Evolutionary conservation across 30 jellyfish, hydroid and myxozoan species (phyloP).

Genomic region (Nemopilema nomurai): DNA sequence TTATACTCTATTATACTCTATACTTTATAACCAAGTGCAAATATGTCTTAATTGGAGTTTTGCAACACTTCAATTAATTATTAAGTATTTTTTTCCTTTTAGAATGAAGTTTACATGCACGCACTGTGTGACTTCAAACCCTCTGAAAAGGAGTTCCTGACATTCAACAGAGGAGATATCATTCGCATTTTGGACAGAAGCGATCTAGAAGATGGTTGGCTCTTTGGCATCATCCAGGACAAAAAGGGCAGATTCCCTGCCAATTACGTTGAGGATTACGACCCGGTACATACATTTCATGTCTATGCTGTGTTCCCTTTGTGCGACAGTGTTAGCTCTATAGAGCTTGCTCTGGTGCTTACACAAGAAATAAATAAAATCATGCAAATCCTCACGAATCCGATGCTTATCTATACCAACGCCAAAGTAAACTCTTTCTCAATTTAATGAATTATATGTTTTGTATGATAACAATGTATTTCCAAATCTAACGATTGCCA

Average conservation of each 20-base stretch:
- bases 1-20: too few species aligned
- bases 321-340: too few species aligned
- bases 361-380: too few species aligned
- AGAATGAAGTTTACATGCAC: slow-evolving; percentile 75
- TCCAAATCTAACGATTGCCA: too few species aligned
- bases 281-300: slow-evolving; percentile 39
- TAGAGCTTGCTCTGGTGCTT: background rate
- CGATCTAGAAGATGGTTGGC: slow-evolving; percentile 86
- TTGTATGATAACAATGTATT: too few species aligned
- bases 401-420: background rate
- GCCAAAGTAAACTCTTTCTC: background rate
- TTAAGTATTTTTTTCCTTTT: background rate
- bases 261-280: slow-evolving; percentile 68
- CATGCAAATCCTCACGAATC: background rate
- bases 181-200: slow-evolving; percentile 65
- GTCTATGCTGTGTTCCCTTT: background rate
- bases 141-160: slow-evolving; percentile 53
- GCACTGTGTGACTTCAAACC: slow-evolving; percentile 78
- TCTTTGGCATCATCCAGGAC: slow-evolving; percentile 81
- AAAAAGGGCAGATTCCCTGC: slow-evolving; percentile 86
- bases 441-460: too few species aligned
- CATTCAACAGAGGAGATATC: slow-evolving; percentile 80
- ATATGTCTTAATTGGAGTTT: too few species aligned
- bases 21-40: too few species aligned
- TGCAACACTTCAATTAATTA: too few species aligned